phyloP scores from a whole-genome alignment of 2,888 invertebrate species.

The Polydrusus pterygomalis region DNA sequence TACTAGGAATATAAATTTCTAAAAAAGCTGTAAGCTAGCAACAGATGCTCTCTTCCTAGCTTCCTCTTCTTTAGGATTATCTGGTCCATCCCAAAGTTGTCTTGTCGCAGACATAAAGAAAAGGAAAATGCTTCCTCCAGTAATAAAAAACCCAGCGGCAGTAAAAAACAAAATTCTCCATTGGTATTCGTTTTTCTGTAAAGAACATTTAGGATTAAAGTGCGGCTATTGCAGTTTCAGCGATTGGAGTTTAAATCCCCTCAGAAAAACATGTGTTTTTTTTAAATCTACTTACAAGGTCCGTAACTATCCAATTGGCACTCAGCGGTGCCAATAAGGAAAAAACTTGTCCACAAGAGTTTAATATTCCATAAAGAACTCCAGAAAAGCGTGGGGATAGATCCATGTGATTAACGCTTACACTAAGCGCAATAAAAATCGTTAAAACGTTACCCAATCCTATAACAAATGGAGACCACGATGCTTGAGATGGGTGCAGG shows the following conservation, averaged over 20 bases:
- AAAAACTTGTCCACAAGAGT: slow-evolving; percentile 83
- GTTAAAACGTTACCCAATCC: slow-evolving; percentile 14
- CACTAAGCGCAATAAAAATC: slow-evolving; percentile 58
- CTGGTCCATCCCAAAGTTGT: slow-evolving; percentile 41
- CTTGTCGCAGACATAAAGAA: slow-evolving; percentile 52
- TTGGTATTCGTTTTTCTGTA: slow-evolving; percentile 29
- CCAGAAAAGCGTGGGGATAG: slow-evolving; percentile 89
- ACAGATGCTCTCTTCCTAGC: slow-evolving; percentile 18
- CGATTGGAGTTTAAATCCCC: too few relatives aligned
- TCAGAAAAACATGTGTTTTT: too few relatives aligned
- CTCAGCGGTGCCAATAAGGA: slow-evolving; percentile 86
- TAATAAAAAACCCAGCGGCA: slow-evolving; percentile 13
- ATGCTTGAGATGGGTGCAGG: slow-evolving; percentile 22
- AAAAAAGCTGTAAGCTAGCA: not conserved
- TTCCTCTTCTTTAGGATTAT: slow-evolving; percentile 14
- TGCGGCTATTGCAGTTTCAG: too few relatives aligned
- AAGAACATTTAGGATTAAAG: not conserved
- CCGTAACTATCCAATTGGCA: slow-evolving; percentile 80
- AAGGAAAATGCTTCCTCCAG: slow-evolving; percentile 48
- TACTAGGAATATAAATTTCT: too few relatives aligned
- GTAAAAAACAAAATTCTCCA: slow-evolving; percentile 47
- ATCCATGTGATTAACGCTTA: slow-evolving; percentile 85
- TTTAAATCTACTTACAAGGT: slow-evolving; percentile 73
- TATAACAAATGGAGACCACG: slow-evolving; percentile 33
- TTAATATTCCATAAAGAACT: slow-evolving; percentile 88